Percentiles rank a stretch among this genome's conserved stretches.
Evolutionary conservation across 2,113 vertebrate species (phyloP).

Genomic region (Bufo bufo): DNA sequence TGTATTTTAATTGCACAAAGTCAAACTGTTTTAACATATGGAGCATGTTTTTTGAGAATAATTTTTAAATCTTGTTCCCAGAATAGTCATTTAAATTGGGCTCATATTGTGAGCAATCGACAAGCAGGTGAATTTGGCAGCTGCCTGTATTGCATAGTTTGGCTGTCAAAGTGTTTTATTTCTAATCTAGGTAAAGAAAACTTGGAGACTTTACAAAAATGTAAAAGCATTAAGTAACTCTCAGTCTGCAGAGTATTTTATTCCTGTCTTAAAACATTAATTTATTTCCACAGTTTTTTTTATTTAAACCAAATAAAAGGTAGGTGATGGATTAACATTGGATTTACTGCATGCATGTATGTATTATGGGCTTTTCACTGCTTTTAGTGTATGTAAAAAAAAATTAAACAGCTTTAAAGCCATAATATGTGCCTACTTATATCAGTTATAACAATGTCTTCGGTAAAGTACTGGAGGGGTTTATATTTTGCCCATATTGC

Average conservation of each 20-base stretch:
- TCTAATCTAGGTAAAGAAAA: constrained; percentile 46
- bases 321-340: neutral
- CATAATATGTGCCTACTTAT: too few species aligned
- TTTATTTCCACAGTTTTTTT: constrained; percentile 19
- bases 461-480: too few species aligned
- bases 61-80: constrained; percentile 23
- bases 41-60: constrained; percentile 2
- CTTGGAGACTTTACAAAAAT: constrained; percentile 47
- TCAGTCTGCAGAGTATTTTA: constrained; percentile 14
- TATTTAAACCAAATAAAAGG: neutral
- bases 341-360: neutral
- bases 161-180: constrained; percentile 48
- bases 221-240: constrained; percentile 17
- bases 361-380: neutral
- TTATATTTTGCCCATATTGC: too few species aligned
- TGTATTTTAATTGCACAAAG: constrained; percentile 13
- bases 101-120: constrained; percentile 35
- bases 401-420: too few species aligned
- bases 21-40: neutral
- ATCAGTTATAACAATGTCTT: too few species aligned
- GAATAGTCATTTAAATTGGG: constrained; percentile 16
- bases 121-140: constrained; percentile 53
- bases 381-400: too few species aligned
- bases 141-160: constrained; percentile 43
- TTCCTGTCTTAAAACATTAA: constrained; percentile 8